Evolutionary conservation across 2,797 vertebrate species (phyloP).

Genomic region (Graptemys geographica): DNA sequence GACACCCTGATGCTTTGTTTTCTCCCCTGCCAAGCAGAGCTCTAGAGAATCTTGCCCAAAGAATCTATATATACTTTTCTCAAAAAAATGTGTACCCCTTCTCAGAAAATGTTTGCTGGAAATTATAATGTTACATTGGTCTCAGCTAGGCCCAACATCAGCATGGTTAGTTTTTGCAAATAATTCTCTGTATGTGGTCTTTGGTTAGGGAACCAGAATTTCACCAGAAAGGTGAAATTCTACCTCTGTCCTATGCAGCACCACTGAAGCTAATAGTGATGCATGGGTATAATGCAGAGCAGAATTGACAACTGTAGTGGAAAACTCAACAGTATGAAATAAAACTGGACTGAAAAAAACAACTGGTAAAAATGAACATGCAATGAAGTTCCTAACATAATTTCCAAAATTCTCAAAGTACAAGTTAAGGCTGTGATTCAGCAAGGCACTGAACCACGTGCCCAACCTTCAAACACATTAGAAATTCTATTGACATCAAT

Average conservation of each 20-base stretch:
- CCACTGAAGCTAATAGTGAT: neutral
- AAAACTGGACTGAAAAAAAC: neutral
- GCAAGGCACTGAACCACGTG: neutral
- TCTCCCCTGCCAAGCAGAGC: neutral
- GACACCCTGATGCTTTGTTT: neutral
- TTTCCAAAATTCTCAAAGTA: constrained; percentile 14
- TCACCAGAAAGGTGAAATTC: neutral
- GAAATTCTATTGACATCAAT: neutral
- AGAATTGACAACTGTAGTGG: neutral
- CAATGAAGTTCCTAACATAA: neutral
- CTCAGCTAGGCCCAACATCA: too few relatives aligned
- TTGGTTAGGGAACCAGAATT: neutral
- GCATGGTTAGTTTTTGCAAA: neutral
- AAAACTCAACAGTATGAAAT: neutral
- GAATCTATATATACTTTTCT: constrained; percentile 3
- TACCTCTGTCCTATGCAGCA: neutral
- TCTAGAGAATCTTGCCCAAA: neutral
- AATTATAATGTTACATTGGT: neutral
- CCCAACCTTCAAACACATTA: neutral
- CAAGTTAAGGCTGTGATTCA: neutral
- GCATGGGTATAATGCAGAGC: neutral
- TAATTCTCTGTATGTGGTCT: too few relatives aligned
- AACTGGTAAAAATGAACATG: neutral
- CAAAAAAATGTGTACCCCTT: neutral
- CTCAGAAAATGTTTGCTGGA: neutral